Evolutionary conservation across 53 echinoderm and acorn worm species (phyloP).

Genomic region (Holothuria scabra): DNA sequence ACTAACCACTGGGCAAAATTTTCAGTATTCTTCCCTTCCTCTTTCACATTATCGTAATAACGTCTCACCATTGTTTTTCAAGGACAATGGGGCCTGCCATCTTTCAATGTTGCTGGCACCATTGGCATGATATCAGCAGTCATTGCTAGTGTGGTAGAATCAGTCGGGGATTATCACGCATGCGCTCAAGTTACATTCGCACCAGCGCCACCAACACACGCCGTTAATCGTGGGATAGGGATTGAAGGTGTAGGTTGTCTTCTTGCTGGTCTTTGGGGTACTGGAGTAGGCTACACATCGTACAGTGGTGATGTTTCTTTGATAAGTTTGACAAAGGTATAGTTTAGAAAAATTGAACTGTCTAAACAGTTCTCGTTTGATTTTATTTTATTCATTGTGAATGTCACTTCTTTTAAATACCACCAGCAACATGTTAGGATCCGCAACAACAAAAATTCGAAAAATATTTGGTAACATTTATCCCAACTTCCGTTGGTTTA

Average conservation of each 20-base stretch:
- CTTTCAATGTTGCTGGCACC: constrained; percentile 42
- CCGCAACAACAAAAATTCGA: no score
- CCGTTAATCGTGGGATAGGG: constrained; percentile 68
- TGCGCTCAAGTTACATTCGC: constrained; percentile 69
- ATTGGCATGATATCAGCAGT: constrained; percentile 68
- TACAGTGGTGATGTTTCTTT: constrained; percentile 66
- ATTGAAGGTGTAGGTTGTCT: constrained; percentile 75
- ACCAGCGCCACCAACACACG: constrained; percentile 70
- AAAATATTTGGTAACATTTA: no score
- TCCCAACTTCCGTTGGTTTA: no score
- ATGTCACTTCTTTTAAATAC: no score
- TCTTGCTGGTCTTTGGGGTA: constrained; percentile 68
- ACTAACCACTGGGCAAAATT: no score
- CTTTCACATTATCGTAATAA: no score
- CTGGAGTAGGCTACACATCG: constrained; percentile 67
- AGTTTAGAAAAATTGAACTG: background rate
- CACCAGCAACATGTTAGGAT: no score
- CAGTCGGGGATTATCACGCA: constrained; percentile 84
- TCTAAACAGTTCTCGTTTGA: background rate
- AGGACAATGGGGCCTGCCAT: constrained; percentile 76
- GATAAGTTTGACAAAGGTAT: constrained; percentile 77
- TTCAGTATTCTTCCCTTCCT: no score
- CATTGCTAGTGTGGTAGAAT: constrained; percentile 69
- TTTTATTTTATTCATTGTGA: constrained; percentile 28
- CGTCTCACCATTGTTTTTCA: background rate